Evolutionary conservation across 2,888 invertebrate species (phyloP).

Genomic region (Drosophila mimica): DNA sequence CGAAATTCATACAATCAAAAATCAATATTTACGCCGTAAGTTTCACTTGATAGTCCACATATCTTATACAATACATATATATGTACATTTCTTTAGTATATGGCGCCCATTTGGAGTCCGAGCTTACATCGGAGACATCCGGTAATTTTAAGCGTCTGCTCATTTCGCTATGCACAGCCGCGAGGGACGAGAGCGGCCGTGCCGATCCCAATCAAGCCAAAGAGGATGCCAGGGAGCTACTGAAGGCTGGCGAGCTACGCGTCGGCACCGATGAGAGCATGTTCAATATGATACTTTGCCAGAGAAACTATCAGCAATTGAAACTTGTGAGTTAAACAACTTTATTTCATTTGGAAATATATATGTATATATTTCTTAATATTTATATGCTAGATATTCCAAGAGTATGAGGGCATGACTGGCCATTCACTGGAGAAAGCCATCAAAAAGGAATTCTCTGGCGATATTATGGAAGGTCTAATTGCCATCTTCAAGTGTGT

Average conservation of each 20-base stretch:
- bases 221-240: constrained; percentile 92
- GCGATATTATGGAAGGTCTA: constrained; percentile 91
- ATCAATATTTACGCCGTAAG: constrained; percentile 91
- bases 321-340: constrained; percentile 75
- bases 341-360: background rate
- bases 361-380: background rate
- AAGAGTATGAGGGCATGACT: constrained; percentile 87
- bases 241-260: constrained; percentile 89
- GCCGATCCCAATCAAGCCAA: constrained; percentile 90
- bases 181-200: constrained; percentile 90
- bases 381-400: constrained; percentile 77
- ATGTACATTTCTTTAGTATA: constrained; percentile 87
- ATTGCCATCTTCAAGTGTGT: constrained; percentile 93
- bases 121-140: constrained; percentile 94
- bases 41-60: too few relatives aligned
- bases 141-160: constrained; percentile 96
- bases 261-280: constrained; percentile 94
- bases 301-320: constrained; percentile 89
- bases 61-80: background rate
- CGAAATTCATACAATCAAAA: constrained; percentile 92
- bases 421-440: constrained; percentile 93
- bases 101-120: constrained; percentile 91
- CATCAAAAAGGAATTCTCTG: constrained; percentile 93
- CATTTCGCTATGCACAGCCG: constrained; percentile 92
- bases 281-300: constrained; percentile 93